phyloP scores from a whole-genome alignment of 2,888 invertebrate species.

The Hirtodrosophila cameraria region DNA sequence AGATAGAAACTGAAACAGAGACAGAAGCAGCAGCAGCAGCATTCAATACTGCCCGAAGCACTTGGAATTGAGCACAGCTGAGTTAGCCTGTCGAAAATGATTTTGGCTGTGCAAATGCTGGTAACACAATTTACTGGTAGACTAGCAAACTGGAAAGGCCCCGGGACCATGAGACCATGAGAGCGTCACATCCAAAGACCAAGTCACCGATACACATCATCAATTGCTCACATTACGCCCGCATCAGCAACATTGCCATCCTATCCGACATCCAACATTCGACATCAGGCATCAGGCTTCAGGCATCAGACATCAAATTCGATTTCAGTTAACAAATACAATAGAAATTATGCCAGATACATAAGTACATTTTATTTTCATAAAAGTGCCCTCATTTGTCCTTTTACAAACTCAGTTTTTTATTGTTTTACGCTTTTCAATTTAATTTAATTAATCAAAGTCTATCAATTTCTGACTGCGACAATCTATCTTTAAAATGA shows the following conservation, averaged over 20 bases:
- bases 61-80: slow-evolving; percentile 46
- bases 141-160: no score
- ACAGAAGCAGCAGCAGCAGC: no score
- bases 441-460: slow-evolving; percentile 34
- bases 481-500: not conserved
- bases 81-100: slow-evolving; percentile 51
- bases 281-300: slow-evolving; percentile 4
- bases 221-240: slow-evolving; percentile 44
- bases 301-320: slow-evolving; percentile 38
- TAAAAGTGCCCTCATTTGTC: slow-evolving; percentile 3
- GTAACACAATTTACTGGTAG: slow-evolving; percentile 41
- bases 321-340: slow-evolving; percentile 38
- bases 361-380: slow-evolving; percentile 13
- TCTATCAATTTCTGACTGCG: not conserved
- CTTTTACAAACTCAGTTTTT: not conserved
- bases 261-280: no score
- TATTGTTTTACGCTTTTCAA: not conserved
- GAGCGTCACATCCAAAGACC: slow-evolving; percentile 5
- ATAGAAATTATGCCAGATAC: slow-evolving; percentile 20
- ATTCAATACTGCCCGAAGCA: slow-evolving; percentile 3
- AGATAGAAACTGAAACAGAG: no score
- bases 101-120: slow-evolving; percentile 37
- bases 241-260: slow-evolving; percentile 14
- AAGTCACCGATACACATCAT: slow-evolving; percentile 43
- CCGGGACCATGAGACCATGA: slow-evolving; percentile 5